A percentile compares a stretch with the other conserved stretches of the same genome.
Conservation (phyloP, 2,888 invertebrate genomes). For the Hyppa rectilinea region DNA sequence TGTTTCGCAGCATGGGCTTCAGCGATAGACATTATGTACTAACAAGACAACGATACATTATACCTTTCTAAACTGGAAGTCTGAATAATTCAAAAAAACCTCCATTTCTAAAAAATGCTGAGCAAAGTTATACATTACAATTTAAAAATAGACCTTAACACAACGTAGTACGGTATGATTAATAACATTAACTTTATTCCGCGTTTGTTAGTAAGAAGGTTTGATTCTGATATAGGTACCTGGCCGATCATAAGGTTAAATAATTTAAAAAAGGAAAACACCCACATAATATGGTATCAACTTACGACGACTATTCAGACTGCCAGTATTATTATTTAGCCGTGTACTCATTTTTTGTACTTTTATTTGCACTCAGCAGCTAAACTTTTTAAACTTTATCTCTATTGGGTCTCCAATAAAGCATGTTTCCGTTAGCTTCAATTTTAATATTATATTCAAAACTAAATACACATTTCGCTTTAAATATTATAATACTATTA, state of each 20-base stretch:
- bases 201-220: background rate
- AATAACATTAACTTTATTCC: background rate
- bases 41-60: conserved; percentile 65
- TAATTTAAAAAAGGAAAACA: too few species aligned
- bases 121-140: background rate
- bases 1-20: conserved; percentile 80
- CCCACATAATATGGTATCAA: too few species aligned
- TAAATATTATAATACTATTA: conserved; percentile 7
- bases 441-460: conserved; percentile 13
- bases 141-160: background rate
- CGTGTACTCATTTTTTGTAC: conserved; percentile 65
- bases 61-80: conserved; percentile 53
- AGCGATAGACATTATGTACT: conserved; percentile 69
- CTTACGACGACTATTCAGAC: too few species aligned
- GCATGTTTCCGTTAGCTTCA: conserved; percentile 42
- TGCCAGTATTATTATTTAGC: conserved; percentile 40
- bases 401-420: conserved; percentile 19
- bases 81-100: conserved; percentile 22
- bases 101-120: background rate
- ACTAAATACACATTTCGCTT: conserved; percentile 22
- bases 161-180: background rate
- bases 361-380: conserved; percentile 46
- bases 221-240: too few species aligned
- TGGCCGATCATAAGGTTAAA: too few species aligned
- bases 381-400: conserved; percentile 17